phyloP scores from a whole-genome alignment of 2,888 invertebrate species.

The Malthinus seriepunctatus region DNA sequence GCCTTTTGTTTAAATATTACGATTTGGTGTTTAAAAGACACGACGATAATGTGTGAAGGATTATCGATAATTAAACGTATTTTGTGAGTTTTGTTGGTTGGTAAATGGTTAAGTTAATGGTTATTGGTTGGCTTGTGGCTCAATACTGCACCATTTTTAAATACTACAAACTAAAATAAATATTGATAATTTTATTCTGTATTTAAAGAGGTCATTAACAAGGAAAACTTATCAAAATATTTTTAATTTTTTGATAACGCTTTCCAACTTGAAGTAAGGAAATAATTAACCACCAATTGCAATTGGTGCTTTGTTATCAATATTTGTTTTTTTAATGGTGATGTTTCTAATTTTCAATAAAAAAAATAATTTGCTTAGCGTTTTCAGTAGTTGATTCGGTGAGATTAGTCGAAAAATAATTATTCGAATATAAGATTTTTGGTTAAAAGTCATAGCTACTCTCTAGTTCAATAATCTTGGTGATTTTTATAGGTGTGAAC shows the following conservation, averaged over 20 bases:
- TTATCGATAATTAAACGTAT: slow-evolving; percentile 8
- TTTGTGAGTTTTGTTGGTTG: slow-evolving; percentile 25
- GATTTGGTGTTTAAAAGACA: no score
- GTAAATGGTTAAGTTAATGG: slow-evolving; percentile 26
- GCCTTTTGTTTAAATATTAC: no score
- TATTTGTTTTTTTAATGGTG: slow-evolving; percentile 26
- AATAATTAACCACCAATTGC: neutral
- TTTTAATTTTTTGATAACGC: neutral
- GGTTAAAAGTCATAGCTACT: no score
- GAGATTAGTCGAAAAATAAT: neutral
- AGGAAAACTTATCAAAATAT: neutral
- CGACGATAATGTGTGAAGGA: neutral
- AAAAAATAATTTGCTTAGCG: slow-evolving; percentile 13
- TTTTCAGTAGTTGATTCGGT: slow-evolving; percentile 1
- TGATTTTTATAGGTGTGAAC: no score
- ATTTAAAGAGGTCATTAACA: slow-evolving; percentile 2
- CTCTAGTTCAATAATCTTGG: no score
- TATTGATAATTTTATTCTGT: slow-evolving; percentile 11
- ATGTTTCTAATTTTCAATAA: slow-evolving; percentile 34
- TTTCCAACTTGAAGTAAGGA: neutral
- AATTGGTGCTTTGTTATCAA: slow-evolving; percentile 12
- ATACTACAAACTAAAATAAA: slow-evolving; percentile 20
- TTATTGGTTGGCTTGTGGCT: slow-evolving; percentile 29
- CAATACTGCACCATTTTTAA: slow-evolving; percentile 24
- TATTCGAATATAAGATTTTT: neutral